Base-by-base conservation (phyloP, 2,797 vertebrate species). In the Bovichtus diacanthus region DNA sequence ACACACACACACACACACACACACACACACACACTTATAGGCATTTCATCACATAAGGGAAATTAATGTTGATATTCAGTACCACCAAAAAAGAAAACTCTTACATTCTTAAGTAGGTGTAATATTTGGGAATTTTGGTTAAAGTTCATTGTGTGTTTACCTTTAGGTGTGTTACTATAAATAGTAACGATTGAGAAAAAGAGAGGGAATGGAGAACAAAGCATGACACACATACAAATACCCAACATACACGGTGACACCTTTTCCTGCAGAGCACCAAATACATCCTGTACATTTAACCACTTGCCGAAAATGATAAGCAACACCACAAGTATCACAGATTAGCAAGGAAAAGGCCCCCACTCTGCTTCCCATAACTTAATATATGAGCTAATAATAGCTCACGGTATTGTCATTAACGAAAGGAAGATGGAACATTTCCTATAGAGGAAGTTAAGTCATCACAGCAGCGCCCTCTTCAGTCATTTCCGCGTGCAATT, bases 371-470 rank as follows among this genome's bases (percentile, higher is more conserved):
- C 87, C 74, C 41, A 75, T 34, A 58, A 65, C 16, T 15, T 25
- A 2, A 60, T 49, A 3, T 16, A 31, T 38, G 6, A 25, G 27
- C 72, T 82, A 83, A 70, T 62, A 78, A 84, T 82, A 91, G 13
- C 31, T 16, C 9, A 16, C 7, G 62, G 21, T 18, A 67, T 70
- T 80, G 74, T 86, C n/a, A 70, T 25, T 66, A 53, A 77, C n/a
- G 63, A 34, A 49, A 82, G 81, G 58, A 76, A 64, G 56, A 61
- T 19, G 46, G 76, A 72, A 58, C 29, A 68, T 76, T 58, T 80
- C 59, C 79, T 43, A 0, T 9, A 18, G 16, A 77, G 81, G 90
- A 92, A 73, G 76, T 65, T 77, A 69, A 84, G 64, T 90, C 83
- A 86, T 74, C 66, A n/a, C 11, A 39, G 60, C n/a, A 4, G 34